Conservation (phyloP, 1,140 invertebrate genomes). For the Apis laboriosa region DNA sequence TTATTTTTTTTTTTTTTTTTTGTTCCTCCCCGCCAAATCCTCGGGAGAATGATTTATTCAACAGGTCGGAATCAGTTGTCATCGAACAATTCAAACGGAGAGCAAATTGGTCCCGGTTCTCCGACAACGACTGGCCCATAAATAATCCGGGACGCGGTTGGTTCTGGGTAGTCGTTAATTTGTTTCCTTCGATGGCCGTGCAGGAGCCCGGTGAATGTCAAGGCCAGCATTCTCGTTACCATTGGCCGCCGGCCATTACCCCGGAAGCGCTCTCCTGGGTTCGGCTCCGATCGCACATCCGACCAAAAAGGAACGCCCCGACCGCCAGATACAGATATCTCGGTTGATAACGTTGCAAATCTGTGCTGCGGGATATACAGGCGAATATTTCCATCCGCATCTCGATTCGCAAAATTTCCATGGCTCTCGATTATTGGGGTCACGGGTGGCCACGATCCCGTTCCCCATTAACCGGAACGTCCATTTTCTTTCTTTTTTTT, state of each 20-base stretch:
- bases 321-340: neutral
- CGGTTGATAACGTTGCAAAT: slow-evolving; percentile 5
- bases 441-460: no score
- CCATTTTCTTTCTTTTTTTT: no score
- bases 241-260: slow-evolving; percentile 65
- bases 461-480: no score
- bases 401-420: no score
- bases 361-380: no score
- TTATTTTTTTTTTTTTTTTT: neutral
- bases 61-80: slow-evolving; percentile 16
- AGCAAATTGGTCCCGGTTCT: slow-evolving; percentile 26
- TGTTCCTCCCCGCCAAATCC: no score
- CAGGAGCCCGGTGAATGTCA: slow-evolving; percentile 63
- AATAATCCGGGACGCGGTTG: slow-evolving; percentile 36
- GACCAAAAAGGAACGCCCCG: slow-evolving; percentile 37
- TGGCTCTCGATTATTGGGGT: no score
- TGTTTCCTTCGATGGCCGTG: slow-evolving; percentile 49
- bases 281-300: slow-evolving; percentile 34
- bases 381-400: no score
- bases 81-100: slow-evolving; percentile 11
- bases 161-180: slow-evolving; percentile 54
- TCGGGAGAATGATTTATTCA: neutral
- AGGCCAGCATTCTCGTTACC: slow-evolving; percentile 63
- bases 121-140: slow-evolving; percentile 6
- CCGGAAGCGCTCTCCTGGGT: slow-evolving; percentile 60